phyloP scores from a whole-genome alignment of 2,797 vertebrate species.

The Lacerta agilis region DNA sequence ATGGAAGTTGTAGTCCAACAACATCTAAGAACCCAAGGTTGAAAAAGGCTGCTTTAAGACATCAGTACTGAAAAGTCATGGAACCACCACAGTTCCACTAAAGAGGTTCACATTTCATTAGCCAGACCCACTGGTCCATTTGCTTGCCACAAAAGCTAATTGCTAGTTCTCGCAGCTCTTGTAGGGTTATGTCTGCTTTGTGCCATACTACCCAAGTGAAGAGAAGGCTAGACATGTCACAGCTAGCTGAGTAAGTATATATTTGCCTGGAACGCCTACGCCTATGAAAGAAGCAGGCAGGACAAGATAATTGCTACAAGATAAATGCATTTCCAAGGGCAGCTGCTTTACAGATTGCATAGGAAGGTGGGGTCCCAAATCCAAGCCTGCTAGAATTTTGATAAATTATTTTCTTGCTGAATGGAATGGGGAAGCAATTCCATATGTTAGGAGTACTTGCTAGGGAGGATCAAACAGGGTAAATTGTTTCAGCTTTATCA shows the following conservation, averaged over 20 bases:
- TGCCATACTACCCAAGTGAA: neutral
- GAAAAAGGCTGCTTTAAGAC: neutral
- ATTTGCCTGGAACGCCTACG: neutral
- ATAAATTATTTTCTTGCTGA: neutral
- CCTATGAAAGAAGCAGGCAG: neutral
- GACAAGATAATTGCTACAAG: conserved; percentile 12
- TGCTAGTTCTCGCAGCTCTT: neutral
- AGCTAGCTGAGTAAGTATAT: neutral
- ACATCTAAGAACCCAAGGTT: too few species aligned
- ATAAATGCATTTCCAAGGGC: neutral
- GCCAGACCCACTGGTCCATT: neutral
- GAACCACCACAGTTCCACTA: neutral
- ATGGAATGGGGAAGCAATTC: neutral
- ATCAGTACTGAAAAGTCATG: neutral
- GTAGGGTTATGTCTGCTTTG: neutral
- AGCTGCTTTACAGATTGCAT: neutral
- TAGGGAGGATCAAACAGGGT: neutral
- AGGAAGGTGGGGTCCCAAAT: neutral
- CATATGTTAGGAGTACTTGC: neutral
- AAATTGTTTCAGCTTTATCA: neutral
- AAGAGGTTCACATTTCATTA: neutral
- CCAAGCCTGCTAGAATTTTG: neutral
- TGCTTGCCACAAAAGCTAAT: neutral
- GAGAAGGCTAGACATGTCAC: neutral
- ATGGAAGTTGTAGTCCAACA: too few species aligned